Percentiles rank a stretch among this genome's conserved stretches.
These are phyloP conservation scores for Megaceryle torquata DNA, from an alignment of 2,113 vertebrate genomes.

Conservation along the genomic window DNA sequence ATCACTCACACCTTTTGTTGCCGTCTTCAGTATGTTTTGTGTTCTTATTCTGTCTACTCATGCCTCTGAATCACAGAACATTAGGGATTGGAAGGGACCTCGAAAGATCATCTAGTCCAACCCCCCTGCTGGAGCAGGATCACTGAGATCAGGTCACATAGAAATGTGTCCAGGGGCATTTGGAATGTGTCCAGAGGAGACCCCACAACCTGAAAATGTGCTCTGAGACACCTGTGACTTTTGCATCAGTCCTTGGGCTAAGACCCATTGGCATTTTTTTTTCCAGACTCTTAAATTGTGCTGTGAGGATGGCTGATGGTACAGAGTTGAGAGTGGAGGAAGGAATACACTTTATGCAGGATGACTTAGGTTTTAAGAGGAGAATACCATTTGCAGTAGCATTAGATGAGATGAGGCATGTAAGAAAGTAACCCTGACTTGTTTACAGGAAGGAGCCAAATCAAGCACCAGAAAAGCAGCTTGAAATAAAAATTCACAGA, in stretches of 20 bases:
- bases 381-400: background rate
- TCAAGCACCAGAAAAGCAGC: background rate
- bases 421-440: background rate
- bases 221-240: background rate
- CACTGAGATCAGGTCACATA: no score
- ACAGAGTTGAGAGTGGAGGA: background rate
- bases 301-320: background rate
- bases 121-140: no score
- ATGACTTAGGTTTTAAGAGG: background rate
- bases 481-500: background rate
- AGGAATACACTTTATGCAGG: background rate
- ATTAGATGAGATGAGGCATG: background rate
- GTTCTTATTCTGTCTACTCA: background rate
- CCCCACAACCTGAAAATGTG: background rate
- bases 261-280: background rate
- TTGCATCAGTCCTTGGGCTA: background rate
- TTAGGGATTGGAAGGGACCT: no score
- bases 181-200: no score
- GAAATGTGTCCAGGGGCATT: no score
- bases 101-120: no score
- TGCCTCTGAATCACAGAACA: no score
- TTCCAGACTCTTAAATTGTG: background rate
- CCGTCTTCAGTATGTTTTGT: background rate
- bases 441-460: background rate
- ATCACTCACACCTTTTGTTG: background rate